Base-by-base conservation (phyloP, 2,797 vertebrate genomes). In the Schizopygopsis malacanthus region DNA sequence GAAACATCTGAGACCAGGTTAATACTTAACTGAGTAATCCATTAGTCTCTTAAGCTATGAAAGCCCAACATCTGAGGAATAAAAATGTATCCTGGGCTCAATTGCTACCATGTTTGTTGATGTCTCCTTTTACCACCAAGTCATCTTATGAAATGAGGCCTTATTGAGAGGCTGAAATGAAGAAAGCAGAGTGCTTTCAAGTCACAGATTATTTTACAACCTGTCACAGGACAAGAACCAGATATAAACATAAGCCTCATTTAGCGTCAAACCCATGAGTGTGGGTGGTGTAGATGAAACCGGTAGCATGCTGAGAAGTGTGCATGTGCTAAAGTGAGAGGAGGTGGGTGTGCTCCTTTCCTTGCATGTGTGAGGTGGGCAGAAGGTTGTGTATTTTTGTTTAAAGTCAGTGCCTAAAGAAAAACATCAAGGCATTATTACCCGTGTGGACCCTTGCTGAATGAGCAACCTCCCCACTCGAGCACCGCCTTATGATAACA, bases 391-490 rank as follows among this genome's bases (percentile, higher is more conserved):
- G 86, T 89, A 88, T 90, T 90, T 90, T 87, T 85, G 76, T 90
- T 89, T 86, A 79, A 90, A 89, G 59, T 69, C 73, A 1, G 52
- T 75, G 75, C 87, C 88, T 90, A n/a, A 89, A 91, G 84, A 89
- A 89, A 90, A 92, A 90, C 85, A 91, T 78, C 2, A 75, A 87
- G 84, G 65, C 86, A 84, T 86, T 87, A 87, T 90, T 90, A 87
- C 82, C 89, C 65, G 77, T 85, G 76, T 22, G 67, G 88, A 71
- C 81, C 54, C 82, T 82, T 10, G 54, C 82, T 77, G 89, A 89
- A 61, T 18, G 88, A 85, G 83, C 67, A 79, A 81, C 75, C 87
- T 72, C 79, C 71, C 63, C 45, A 15, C 82, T 47, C 7, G 43
- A 83, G 75, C 80, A 75, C 67, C 67, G 82, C 73, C 77, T 84